Evolutionary conservation across 1,140 invertebrate species (phyloP).

Genomic region (Papilio helenus): DNA sequence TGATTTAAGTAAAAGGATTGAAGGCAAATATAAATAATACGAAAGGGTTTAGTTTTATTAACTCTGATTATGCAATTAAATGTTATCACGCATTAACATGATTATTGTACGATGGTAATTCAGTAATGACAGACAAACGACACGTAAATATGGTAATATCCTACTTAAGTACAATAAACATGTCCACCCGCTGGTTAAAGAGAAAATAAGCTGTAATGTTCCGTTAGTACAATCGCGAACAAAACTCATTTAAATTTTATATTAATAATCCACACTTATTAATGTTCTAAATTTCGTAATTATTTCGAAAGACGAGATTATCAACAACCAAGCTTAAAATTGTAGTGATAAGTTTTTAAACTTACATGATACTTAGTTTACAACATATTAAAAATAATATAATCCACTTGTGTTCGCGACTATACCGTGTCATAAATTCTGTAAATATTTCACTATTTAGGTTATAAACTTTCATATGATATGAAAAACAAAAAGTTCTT

Average conservation of each 20-base stretch:
- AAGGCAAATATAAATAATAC: not conserved
- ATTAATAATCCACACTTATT: not conserved
- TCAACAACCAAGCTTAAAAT: too few relatives aligned
- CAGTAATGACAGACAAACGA: slow-evolving; percentile 51
- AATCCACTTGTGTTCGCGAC: not conserved
- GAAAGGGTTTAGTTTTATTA: too few relatives aligned
- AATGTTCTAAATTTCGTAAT: too few relatives aligned
- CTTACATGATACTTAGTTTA: not conserved
- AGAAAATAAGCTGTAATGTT: slow-evolving; percentile 40
- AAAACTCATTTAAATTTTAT: not conserved
- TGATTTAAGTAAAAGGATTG: not conserved
- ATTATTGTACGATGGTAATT: slow-evolving; percentile 35
- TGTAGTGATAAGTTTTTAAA: not conserved
- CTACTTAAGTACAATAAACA: slow-evolving; percentile 40
- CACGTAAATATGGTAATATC: slow-evolving; percentile 44
- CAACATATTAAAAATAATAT: not conserved
- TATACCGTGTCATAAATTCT: not conserved
- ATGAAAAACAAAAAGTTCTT: not conserved
- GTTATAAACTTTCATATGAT: not conserved
- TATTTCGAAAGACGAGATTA: too few relatives aligned
- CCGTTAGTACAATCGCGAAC: slow-evolving; percentile 38
- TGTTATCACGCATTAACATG: slow-evolving; percentile 10
- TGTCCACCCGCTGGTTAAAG: slow-evolving; percentile 46
- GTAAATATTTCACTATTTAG: not conserved
- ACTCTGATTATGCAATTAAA: too few relatives aligned